A percentile compares a stretch with the other conserved stretches of the same genome.
These are phyloP conservation scores for Microchrysa polita DNA, from an alignment of 2,888 invertebrate species.

Conservation along the genomic window DNA sequence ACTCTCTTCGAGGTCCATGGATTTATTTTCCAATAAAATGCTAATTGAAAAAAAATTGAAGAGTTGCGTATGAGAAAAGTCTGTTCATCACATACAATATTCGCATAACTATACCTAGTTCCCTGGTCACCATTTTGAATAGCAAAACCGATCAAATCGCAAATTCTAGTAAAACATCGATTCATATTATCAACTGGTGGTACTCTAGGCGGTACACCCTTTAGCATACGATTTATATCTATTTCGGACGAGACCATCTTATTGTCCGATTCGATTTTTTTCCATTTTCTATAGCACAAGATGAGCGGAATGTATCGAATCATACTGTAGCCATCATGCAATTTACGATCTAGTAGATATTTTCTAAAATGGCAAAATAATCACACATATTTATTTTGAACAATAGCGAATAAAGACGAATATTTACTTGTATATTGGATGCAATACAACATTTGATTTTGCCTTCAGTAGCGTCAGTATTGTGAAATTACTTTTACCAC, in stretches of 20 bases:
- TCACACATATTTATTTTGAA: neutral
- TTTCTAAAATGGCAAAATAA: constrained; percentile 12
- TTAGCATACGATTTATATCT: neutral
- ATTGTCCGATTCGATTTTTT: neutral
- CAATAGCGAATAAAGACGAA: neutral
- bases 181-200: constrained; percentile 13
- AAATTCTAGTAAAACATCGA: constrained; percentile 6
- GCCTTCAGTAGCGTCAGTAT: constrained; percentile 11
- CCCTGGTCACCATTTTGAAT: constrained; percentile 7
- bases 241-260: neutral
- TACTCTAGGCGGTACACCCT: neutral
- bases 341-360: constrained; percentile 1
- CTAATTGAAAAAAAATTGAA: neutral
- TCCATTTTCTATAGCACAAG: constrained; percentile 11
- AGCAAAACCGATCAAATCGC: constrained; percentile 19
- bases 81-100: too few relatives aligned
- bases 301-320: constrained; percentile 1
- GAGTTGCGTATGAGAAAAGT: too few relatives aligned
- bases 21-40: constrained; percentile 5
- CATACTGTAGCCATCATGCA: neutral
- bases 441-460: neutral
- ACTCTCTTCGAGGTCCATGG: constrained; percentile 11
- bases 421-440: constrained; percentile 5
- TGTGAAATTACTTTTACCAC: constrained; percentile 5
- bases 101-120: constrained; percentile 13